Evolutionary conservation across 2,113 vertebrate genomes (phyloP), one percentile per base, ranked within the genome.

Genomic region (Lota lota): DNA sequence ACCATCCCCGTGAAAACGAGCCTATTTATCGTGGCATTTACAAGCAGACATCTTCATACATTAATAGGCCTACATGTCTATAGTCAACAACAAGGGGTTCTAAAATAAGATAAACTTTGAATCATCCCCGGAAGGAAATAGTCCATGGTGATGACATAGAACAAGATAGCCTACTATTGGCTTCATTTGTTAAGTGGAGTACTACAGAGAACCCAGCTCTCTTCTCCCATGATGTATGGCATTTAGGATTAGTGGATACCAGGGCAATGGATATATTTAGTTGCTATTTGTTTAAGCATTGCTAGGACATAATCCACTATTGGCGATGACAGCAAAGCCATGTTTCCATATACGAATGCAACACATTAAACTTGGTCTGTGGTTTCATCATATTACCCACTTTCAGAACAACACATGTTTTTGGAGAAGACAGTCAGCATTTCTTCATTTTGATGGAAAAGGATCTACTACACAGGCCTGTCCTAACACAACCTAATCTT

Each of bases 191-290:
- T 56, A 18, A 56, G 53, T 14, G 10, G 16, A 18, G n/a, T 56
- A 56, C 1, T 18, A n/a, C 53, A 56, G 53, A 70, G 74, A 66
- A 78, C 47, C 11, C 11, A 66, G 24, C 63, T 40, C 56, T 40
- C 67, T 36, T 11, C 57, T 75, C 79, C 82, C 82, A 84, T 33
- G 75, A 86, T 85, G 77, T 83, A 79, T 47, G 10, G 51, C 51
- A 0, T 77, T 76, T 15, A 66, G 84, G 80, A 86, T 86, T 85
- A 86, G 58, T 53, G 16, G 36, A 50, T 3, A 65, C 72, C 83
- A 79, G 81, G 61, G 63, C 67, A 82, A 73, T 66, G 66, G 72
- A 74, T 74, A 68, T 72, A 65, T 74, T 69, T 69, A 68, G 36
- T 79, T 72, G 61, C 22, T 70, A 82, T 85, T 67, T 84, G 66